Percentiles rank a stretch among this genome's conserved stretches.
phyloP scores from a whole-genome alignment of 2,113 vertebrate genomes.

The Monopterus albus region DNA sequence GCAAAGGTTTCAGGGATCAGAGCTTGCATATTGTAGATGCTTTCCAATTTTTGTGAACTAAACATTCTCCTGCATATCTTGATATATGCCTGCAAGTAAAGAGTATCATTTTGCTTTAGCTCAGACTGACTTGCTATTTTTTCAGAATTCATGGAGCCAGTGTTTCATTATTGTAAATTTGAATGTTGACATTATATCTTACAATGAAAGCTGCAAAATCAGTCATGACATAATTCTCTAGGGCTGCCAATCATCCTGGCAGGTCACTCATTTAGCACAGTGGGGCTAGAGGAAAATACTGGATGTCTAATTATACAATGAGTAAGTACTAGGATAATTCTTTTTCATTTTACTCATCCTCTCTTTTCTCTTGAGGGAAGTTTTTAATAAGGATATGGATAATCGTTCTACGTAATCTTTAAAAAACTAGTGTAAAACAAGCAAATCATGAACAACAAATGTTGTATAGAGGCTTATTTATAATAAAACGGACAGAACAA shows the following conservation, averaged over 20 bases:
- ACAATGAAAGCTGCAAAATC: constrained; percentile 52
- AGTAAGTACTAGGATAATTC: constrained; percentile 1
- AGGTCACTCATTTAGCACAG: constrained; percentile 71
- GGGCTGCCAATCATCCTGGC: constrained; percentile 65
- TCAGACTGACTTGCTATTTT: constrained; percentile 13
- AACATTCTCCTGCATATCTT: neutral
- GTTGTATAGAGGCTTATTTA: neutral
- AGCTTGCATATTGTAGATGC: neutral
- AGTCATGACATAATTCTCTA: constrained; percentile 55
- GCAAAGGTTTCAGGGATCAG: too few species aligned
- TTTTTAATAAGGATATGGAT: too few species aligned
- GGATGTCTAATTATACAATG: constrained; percentile 48
- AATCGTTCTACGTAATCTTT: neutral
- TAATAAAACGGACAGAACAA: neutral
- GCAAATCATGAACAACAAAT: constrained; percentile 3
- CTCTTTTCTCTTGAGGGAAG: neutral
- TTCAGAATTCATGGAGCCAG: constrained; percentile 15
- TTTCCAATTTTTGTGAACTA: neutral
- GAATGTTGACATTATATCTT: constrained; percentile 61
- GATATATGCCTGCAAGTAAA: neutral
- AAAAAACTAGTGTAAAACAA: constrained; percentile 24
- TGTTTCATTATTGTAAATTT: constrained; percentile 53
- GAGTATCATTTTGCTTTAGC: constrained; percentile 3
- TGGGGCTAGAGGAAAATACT: constrained; percentile 48
- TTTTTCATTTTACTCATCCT: constrained; percentile 2